Evolutionary conservation across 1,140 invertebrate genomes (phyloP).

Genomic region (Solenopsis fugax): DNA sequence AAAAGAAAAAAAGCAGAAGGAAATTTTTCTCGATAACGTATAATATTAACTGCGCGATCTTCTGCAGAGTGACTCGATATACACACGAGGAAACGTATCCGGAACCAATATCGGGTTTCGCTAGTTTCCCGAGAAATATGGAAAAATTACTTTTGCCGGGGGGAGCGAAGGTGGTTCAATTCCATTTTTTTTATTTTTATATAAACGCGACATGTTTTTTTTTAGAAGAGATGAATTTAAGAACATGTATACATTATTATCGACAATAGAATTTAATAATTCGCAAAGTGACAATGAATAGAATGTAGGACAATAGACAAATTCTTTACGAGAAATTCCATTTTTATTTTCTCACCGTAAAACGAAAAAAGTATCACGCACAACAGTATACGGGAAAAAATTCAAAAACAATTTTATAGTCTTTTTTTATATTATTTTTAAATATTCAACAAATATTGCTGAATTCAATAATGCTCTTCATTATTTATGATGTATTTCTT

Average conservation of each 20-base stretch:
- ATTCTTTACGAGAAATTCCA: neutral
- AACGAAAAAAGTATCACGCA: neutral
- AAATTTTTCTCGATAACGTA: conserved; percentile 52
- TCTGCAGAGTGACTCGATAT: conserved; percentile 60
- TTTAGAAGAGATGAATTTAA: neutral
- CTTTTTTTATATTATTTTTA: neutral
- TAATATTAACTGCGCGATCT: conserved; percentile 62
- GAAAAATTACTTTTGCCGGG: conserved; percentile 46
- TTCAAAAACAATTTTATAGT: neutral
- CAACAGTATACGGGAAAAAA: too few species aligned
- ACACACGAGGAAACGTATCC: conserved; percentile 21
- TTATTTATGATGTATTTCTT: neutral
- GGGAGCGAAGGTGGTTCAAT: conserved; percentile 51
- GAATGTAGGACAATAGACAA: neutral
- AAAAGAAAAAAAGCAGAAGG: neutral
- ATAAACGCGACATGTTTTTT: neutral
- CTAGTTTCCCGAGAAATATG: conserved; percentile 41
- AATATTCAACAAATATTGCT: neutral
- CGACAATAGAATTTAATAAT: neutral
- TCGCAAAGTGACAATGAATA: neutral
- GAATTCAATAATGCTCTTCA: neutral
- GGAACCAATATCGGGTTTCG: conserved; percentile 59
- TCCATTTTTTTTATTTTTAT: neutral
- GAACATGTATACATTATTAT: neutral
- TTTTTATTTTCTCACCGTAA: neutral